phyloP scores from a whole-genome alignment of 2,888 invertebrate species.

The Drosophila picticornis region DNA sequence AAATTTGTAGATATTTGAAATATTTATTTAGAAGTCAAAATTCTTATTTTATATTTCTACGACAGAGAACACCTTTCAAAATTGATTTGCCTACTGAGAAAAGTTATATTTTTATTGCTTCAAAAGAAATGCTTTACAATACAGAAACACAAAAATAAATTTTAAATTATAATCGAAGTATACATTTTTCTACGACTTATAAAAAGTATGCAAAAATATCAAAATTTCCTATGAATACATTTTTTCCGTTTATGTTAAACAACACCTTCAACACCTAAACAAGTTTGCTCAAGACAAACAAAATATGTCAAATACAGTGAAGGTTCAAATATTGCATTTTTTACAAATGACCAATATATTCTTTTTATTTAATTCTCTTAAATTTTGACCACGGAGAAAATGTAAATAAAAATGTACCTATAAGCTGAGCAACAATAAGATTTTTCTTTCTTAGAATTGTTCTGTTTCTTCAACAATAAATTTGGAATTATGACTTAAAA shows the following conservation, averaged over 20 bases:
- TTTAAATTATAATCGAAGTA: background rate
- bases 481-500: background rate
- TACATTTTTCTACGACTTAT: background rate
- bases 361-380: too few species aligned
- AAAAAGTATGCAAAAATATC: background rate
- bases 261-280: background rate
- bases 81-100: background rate
- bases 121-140: background rate
- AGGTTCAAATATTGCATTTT: background rate
- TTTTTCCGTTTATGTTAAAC: background rate
- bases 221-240: background rate
- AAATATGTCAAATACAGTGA: constrained; percentile 1
- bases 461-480: background rate
- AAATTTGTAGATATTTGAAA: background rate
- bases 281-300: constrained; percentile 9
- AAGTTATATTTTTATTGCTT: too few species aligned
- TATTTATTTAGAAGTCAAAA: background rate
- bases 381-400: background rate
- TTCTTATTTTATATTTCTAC: background rate
- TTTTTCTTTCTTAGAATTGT: background rate
- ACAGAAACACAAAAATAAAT: background rate
- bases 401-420: background rate
- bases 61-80: background rate
- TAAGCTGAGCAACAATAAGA: background rate
- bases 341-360: too few species aligned